Evolutionary conservation across 2,888 invertebrate species (phyloP), one percentile per base, ranked within the genome.

Genomic region (Drosophila neotestacea): DNA sequence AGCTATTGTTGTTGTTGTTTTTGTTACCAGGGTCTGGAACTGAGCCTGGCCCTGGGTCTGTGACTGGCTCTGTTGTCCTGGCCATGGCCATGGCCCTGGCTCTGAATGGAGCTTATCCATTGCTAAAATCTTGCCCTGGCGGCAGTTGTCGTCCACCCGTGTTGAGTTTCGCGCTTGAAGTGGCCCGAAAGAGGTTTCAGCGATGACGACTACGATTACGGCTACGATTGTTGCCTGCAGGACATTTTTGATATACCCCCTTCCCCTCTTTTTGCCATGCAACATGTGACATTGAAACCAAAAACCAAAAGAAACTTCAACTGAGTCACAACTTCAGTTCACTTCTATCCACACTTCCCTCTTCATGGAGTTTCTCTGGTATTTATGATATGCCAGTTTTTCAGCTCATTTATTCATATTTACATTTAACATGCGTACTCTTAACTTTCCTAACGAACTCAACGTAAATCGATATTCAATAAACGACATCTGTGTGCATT

Each of bases 381-480:
- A 81, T 85, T 78, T 81, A 75, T 78, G 70, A 69, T 67, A 56
- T 61, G 32, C 68, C 64, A 67, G 68, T 79, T 82, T 77, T 83
- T 70, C 70, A 74, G 79, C 78, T 83, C 87, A 89, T 89, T 89
- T 87, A 87, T 84, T 87, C 89, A 87, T 85, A 78, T 87, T 87
- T 87, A 81, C 79, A 89, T 88, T 88, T 84, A 86, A 84, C 89
- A 85, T 85, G 81, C 73, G 76, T 87, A 79, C 72, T 54, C 65
- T 66, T 42, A 51, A 56, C 70, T 70, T 58, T 66, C 73, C 79
- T 87, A 83, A 83, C 83, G 88, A 83, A 88, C 71, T 88, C 84
- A 44, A 68, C 80, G 90, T 90, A 90, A 90, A 89, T 89, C 89
- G 90, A 90, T 90, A 89, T 89, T 88, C 89, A 89, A 89, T 90